Evolutionary conservation across 2,888 invertebrate species (phyloP), one percentile per base, ranked within the genome.

Genomic region (Quadroppia sp.): DNA sequence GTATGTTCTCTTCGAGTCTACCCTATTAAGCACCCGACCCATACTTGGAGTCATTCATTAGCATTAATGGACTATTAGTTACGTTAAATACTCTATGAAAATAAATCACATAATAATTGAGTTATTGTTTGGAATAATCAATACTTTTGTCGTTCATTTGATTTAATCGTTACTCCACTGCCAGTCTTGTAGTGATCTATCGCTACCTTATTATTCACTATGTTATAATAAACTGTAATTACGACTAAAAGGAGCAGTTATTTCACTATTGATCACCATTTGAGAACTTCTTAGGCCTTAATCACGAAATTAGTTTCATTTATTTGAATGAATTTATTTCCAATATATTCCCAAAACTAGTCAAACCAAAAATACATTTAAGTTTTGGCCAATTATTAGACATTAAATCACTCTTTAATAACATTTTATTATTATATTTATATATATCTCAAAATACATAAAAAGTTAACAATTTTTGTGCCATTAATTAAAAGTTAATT

Each of bases 1-100:
- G 91, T 83, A 91, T 95, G 91, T 96, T 94, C 83, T 91, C 92
- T 80, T 90, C 93, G 82, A 94, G 92, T 85, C 87, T 96, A 82
- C 96, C 96, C 79, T 95, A 94, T 84, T 95, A 89, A 79, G 71
- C 40, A 25, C 48, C 3, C 1, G 17, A 30, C 11, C 59, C 28
- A 30, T 30, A 3, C 53, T 6, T 53, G 3, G 7, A 48, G 17
- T 23, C 53, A 53, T 9, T 23, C 53, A 45, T 45, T 45, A 45
- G 45, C 45, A 45, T 17, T 15, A 15, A 15, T 45, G 15, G 11
- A 45, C 45, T 15, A 45, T 45, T 36, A 36, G 17, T 45, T 45
- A 11, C 6, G 15, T 36, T 36, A 53, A 53, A 53, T 53, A 53
- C 53, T 53, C 53, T 20, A 7, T 36, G 36, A 36, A 36, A 36